These are phyloP conservation scores for Caenorhabditis sp. DNA, from an alignment of 2,888 invertebrate species.

Conservation along the genomic window DNA sequence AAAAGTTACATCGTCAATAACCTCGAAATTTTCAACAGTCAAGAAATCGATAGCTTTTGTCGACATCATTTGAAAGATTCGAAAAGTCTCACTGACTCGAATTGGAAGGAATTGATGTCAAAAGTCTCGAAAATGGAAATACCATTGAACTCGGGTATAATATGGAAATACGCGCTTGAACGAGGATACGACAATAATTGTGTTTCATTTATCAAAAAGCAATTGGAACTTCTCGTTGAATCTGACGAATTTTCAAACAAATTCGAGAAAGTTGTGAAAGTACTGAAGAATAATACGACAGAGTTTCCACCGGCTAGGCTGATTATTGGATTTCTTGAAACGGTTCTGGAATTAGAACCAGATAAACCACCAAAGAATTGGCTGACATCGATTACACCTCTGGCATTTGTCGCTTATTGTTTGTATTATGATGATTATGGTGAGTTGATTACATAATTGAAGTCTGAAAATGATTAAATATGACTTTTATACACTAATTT, in stretches of 20 bases:
- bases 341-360: background rate
- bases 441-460: background rate
- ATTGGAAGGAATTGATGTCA: background rate
- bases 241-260: background rate
- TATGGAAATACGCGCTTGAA: background rate
- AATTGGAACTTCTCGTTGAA: background rate
- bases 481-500: too few species aligned
- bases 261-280: background rate
- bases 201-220: background rate
- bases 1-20: background rate
- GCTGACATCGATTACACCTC: background rate
- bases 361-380: background rate
- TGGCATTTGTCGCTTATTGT: background rate
- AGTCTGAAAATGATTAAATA: too few species aligned
- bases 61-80: background rate
- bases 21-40: background rate
- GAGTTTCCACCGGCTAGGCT: background rate
- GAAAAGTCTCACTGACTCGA: background rate
- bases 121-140: background rate
- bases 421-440: background rate
- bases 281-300: background rate
- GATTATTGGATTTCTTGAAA: background rate
- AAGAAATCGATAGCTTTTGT: background rate
- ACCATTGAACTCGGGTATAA: background rate
- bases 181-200: background rate